A percentile compares a stretch with the other conserved stretches of the same genome.
Conservation (phyloP, 2,888 invertebrate genomes). For the Apodemia duryi region DNA sequence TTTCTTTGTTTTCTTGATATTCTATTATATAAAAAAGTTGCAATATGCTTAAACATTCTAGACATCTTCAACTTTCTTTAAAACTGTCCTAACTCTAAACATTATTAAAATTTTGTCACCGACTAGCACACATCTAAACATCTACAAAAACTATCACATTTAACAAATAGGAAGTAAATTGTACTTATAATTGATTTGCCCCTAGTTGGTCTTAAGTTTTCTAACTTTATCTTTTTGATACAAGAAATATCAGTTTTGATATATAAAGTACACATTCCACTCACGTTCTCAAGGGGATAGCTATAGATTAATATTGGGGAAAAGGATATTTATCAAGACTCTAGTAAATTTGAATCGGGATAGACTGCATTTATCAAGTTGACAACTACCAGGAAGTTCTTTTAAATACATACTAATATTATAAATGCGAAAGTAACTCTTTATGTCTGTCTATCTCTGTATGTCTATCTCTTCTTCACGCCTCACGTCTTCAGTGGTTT, state of each 20-base stretch:
- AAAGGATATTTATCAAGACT: background rate
- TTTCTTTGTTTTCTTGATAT: too few relatives aligned
- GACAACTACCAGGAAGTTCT: background rate
- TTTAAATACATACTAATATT: too few relatives aligned
- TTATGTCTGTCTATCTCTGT: too few relatives aligned
- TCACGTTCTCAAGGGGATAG: constrained; percentile 1
- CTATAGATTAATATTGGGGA: background rate
- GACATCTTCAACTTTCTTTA: too few relatives aligned
- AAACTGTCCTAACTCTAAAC: too few relatives aligned
- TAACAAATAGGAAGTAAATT: background rate
- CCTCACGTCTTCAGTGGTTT: too few relatives aligned
- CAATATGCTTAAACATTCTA: too few relatives aligned
- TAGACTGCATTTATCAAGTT: background rate
- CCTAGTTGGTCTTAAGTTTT: background rate
- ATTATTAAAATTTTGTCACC: too few relatives aligned
- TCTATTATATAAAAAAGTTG: too few relatives aligned
- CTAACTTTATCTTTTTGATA: background rate
- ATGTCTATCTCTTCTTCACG: too few relatives aligned
- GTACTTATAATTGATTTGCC: background rate
- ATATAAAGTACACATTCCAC: background rate
- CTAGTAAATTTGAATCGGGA: background rate
- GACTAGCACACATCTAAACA: background rate
- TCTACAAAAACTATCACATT: background rate
- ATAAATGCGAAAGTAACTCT: too few relatives aligned
- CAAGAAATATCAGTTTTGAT: constrained; percentile 8